These are phyloP conservation scores for Agrypnia vestita DNA, from an alignment of 1,140 invertebrate genomes.

Conservation along the genomic window DNA sequence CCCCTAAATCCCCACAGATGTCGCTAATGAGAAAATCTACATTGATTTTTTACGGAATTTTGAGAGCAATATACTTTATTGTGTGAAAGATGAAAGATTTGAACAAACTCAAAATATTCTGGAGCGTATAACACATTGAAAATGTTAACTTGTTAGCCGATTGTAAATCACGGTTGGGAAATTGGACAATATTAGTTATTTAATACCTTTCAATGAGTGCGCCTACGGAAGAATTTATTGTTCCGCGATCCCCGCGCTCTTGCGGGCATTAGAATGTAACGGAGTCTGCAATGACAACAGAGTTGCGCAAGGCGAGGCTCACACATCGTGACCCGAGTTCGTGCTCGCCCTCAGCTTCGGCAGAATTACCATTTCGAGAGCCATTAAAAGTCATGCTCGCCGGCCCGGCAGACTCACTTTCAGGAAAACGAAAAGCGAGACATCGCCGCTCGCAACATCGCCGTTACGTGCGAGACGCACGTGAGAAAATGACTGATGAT, in stretches of 20 bases:
- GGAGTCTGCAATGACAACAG: neutral
- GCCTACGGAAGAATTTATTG: neutral
- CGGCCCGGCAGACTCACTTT: neutral
- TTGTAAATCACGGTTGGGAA: too few relatives aligned
- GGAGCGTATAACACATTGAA: too few relatives aligned
- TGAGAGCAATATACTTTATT: too few relatives aligned
- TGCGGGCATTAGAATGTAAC: neutral
- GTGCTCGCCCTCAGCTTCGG: constrained; percentile 3
- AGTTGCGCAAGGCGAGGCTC: neutral
- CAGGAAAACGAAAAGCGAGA: constrained; percentile 18
- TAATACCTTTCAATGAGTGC: neutral
- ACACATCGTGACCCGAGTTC: constrained; percentile 26
- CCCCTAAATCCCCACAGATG: too few relatives aligned
- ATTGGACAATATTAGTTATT: neutral
- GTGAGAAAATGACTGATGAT: neutral
- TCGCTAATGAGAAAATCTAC: too few relatives aligned
- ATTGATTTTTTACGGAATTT: too few relatives aligned
- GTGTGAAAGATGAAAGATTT: too few relatives aligned
- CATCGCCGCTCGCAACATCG: neutral
- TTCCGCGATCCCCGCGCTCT: neutral
- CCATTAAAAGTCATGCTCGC: constrained; percentile 2
- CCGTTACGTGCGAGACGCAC: constrained; percentile 3
- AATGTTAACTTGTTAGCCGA: too few relatives aligned
- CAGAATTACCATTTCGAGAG: neutral
- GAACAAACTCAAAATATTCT: too few relatives aligned